Base-by-base conservation (phyloP, 2,888 invertebrate species). In the Anaspis maculata region DNA sequence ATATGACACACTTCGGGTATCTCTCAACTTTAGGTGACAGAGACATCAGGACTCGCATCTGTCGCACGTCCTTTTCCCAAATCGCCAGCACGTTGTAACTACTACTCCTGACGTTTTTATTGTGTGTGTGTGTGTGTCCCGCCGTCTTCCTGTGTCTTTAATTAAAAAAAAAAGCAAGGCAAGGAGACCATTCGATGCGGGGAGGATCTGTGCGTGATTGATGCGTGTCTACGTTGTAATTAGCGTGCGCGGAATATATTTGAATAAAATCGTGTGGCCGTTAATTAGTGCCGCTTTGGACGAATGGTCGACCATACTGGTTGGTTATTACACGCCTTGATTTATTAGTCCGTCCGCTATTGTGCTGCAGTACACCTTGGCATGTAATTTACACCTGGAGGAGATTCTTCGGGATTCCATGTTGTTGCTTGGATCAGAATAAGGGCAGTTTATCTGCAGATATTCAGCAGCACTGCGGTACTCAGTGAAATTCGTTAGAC, bases 31-130 rank as follows among this genome's bases (percentile, higher is more conserved):
- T 55, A 49, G 51, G 56, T 57, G 61, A 61, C 59, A 56, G 55
- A 61, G 62, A 62, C 60, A 57, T 62, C 62, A 62, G 56, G 54
- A 52, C 56, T 57, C 57, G 43, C 56, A 57, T 57, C 58, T 53
- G 54, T 49, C 49, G 51, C 52, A n/a, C n/a, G n/a, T n/a, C n/a
- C n/a, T n/a, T n/a, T n/a, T n/a, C n/a, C n/a, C n/a, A n/a, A n/a
- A n/a, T n/a, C n/a, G n/a, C n/a, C n/a, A n/a, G n/a, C n/a, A n/a
- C n/a, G n/a, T n/a, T n/a, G n/a, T n/a, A n/a, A n/a, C n/a, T n/a
- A n/a, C n/a, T n/a, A n/a, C n/a, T n/a, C n/a, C n/a, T n/a, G n/a
- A n/a, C n/a, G n/a, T n/a, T n/a, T n/a, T n/a, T n/a, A n/a, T n/a
- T n/a, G n/a, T n/a, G n/a, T n/a, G n/a, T n/a, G n/a, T n/a, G n/a